Percentiles rank a stretch among this genome's conserved stretches.
Conservation (phyloP, 2,113 vertebrate genomes). For the Ophthalmolycus amberensis region DNA sequence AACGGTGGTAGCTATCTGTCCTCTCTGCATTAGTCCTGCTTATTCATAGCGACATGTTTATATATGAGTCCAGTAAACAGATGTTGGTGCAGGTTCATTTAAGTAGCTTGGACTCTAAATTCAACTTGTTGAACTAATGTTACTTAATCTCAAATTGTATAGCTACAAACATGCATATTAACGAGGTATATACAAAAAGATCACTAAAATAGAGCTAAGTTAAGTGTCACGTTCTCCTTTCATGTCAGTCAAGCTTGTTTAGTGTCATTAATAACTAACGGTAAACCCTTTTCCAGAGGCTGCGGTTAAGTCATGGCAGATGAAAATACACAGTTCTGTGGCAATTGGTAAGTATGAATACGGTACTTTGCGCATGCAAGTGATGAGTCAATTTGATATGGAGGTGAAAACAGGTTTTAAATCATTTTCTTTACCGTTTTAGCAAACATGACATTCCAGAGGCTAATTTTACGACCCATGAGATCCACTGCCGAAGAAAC, state of each 20-base stretch:
- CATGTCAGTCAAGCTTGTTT: neutral
- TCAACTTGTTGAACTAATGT: neutral
- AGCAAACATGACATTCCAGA: conserved; percentile 95
- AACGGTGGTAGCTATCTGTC: neutral
- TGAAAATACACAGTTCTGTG: conserved; percentile 84
- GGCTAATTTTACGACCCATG: conserved; percentile 94
- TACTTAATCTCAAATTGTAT: neutral
- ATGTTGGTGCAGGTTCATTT: neutral
- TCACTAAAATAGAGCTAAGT: neutral
- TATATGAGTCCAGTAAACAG: neutral
- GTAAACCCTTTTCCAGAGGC: conserved; percentile 23
- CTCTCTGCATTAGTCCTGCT: neutral
- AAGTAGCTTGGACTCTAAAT: neutral
- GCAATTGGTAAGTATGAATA: conserved; percentile 78
- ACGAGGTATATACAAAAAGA: neutral
- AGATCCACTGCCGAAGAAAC: conserved; percentile 95
- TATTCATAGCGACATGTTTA: neutral
- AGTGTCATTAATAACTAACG: conserved; percentile 10
- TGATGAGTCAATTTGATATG: neutral
- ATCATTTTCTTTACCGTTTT: neutral
- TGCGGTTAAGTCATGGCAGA: conserved; percentile 77
- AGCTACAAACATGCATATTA: neutral
- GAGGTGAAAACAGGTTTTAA: neutral
- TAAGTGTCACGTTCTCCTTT: neutral
- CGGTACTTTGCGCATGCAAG: neutral